Conservation (phyloP, 2,113 vertebrate species). For the Bucco capensis region DNA sequence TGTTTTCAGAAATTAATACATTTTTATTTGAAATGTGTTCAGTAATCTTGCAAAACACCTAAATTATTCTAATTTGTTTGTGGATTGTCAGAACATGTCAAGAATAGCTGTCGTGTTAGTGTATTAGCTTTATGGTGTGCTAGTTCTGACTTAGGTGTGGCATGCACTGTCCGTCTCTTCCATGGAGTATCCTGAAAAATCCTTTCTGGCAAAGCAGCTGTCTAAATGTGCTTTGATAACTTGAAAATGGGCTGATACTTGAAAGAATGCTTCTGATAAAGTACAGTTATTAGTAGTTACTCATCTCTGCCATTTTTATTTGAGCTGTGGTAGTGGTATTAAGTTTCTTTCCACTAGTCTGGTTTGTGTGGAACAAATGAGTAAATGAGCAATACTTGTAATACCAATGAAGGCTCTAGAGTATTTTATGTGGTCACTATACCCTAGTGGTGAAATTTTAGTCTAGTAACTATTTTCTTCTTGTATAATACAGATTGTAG, state of each 20-base stretch:
- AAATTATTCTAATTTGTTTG: background rate
- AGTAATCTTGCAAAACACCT: background rate
- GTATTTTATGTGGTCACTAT: background rate
- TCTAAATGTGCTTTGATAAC: background rate
- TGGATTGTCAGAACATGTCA: background rate
- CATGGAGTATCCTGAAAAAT: background rate
- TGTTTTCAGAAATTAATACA: background rate
- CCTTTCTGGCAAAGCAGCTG: background rate
- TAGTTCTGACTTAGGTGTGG: background rate
- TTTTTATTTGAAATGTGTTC: background rate
- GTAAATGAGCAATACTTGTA: background rate
- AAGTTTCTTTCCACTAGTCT: background rate
- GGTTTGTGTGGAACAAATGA: background rate
- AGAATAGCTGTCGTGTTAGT: background rate
- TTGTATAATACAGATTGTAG: background rate
- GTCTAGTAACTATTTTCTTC: background rate
- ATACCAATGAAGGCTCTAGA: background rate
- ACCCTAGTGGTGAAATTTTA: background rate
- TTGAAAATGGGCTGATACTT: background rate
- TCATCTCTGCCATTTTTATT: background rate
- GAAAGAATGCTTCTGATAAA: background rate
- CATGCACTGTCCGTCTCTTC: background rate
- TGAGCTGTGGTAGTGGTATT: background rate
- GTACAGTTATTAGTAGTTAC: background rate
- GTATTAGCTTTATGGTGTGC: background rate